Percentiles rank a stretch among this genome's conserved stretches.
Evolutionary conservation across 2,888 invertebrate species (phyloP).

Genomic region (Torymus tubicola): DNA sequence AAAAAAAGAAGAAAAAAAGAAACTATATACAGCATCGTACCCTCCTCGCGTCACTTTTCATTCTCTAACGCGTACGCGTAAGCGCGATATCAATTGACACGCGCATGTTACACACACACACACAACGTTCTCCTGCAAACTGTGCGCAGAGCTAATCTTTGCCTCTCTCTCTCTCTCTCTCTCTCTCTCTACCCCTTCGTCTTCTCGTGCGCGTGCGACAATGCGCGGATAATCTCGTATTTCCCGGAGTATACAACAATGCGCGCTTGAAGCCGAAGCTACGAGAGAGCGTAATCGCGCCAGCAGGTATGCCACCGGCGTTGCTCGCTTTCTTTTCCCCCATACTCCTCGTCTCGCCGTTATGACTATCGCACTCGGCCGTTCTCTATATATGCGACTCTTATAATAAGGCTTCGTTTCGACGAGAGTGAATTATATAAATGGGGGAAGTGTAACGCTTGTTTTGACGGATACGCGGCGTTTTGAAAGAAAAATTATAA

Average conservation of each 20-base stretch:
- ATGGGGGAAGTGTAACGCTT: no score
- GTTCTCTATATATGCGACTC: no score
- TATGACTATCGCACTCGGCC: no score
- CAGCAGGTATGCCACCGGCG: constrained; percentile 24
- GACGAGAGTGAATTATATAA: no score
- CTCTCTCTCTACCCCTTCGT: constrained; percentile 40
- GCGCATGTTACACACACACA: neutral
- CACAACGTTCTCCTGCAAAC: constrained; percentile 14
- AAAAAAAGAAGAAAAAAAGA: constrained; percentile 1
- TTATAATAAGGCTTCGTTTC: no score
- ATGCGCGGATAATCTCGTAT: constrained; percentile 66
- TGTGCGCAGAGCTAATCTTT: constrained; percentile 38
- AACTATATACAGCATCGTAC: no score
- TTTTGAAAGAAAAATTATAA: no score
- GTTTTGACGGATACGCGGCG: no score
- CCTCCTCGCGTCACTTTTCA: neutral
- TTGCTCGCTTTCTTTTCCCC: neutral
- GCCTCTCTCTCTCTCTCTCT: constrained; percentile 5
- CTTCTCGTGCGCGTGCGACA: constrained; percentile 56
- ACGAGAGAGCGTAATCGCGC: constrained; percentile 17
- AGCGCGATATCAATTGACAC: constrained; percentile 39
- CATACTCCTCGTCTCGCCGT: neutral
- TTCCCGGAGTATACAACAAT: constrained; percentile 58
- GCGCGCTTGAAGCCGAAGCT: constrained; percentile 28
- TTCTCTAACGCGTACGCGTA: constrained; percentile 20